Evolutionary conservation across 2,113 vertebrate genomes (phyloP).

Genomic region (Chionodraco myersi): DNA sequence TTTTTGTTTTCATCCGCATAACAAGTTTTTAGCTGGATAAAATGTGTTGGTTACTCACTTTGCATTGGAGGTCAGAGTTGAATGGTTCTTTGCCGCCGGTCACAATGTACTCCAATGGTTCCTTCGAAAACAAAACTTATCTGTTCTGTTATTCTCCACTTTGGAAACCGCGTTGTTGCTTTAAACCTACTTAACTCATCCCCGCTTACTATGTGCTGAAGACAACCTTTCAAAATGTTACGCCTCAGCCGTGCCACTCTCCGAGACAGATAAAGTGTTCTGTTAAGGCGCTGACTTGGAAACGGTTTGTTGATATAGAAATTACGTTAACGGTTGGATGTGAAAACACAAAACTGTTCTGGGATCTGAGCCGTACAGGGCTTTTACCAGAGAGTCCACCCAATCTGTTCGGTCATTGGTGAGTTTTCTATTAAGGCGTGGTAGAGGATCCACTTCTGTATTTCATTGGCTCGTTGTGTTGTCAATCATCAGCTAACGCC

Average conservation of each 20-base stretch:
- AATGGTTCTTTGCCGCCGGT: conserved; percentile 16
- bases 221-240: conserved; percentile 65
- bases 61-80: conserved; percentile 41
- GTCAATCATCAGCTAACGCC: conserved; percentile 43
- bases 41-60: conserved; percentile 66
- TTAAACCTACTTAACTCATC: conserved; percentile 25
- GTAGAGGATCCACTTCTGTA: not conserved
- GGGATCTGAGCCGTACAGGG: conserved; percentile 34
- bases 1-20: conserved; percentile 1
- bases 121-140: conserved; percentile 14
- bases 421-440: conserved; percentile 27
- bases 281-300: conserved; percentile 43
- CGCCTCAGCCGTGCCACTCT: conserved; percentile 59
- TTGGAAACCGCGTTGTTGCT: not conserved
- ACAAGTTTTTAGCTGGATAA: not conserved
- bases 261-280: not conserved
- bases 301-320: conserved; percentile 52
- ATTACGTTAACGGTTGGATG: accelerated
- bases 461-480: conserved; percentile 34
- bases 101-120: conserved; percentile 26
- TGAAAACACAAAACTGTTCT: conserved; percentile 42
- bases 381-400: not conserved
- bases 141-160: conserved; percentile 8
- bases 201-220: conserved; percentile 26
- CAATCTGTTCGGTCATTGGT: conserved; percentile 63